Evolutionary conservation across 2,797 vertebrate genomes (phyloP).

Genomic region (Ataeniobius toweri): DNA sequence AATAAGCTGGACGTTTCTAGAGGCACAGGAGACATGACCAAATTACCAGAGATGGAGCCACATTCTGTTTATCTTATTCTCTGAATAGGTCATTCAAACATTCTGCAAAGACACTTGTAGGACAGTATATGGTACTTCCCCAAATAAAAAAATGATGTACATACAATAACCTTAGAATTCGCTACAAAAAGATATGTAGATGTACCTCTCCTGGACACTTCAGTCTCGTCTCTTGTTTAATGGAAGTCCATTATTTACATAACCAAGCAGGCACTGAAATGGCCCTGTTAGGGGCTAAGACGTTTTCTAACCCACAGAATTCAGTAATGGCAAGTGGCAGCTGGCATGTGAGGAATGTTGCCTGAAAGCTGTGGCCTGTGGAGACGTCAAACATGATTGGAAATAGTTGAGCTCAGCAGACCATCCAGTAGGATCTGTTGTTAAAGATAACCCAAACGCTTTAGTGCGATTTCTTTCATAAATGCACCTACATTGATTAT

Average conservation of each 20-base stretch:
- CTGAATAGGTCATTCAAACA: too few species aligned
- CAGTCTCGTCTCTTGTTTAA: background rate
- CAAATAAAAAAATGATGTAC: background rate
- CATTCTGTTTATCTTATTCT: too few species aligned
- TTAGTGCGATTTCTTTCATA: too few species aligned
- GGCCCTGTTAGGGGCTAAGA: background rate
- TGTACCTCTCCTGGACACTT: background rate
- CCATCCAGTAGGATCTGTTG: background rate
- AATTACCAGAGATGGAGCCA: too few species aligned
- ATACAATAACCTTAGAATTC: background rate
- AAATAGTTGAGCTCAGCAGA: constrained; percentile 2
- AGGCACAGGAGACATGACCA: too few species aligned
- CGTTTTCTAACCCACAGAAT: constrained; percentile 2
- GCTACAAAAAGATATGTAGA: background rate
- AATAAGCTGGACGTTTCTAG: too few species aligned
- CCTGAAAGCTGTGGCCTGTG: constrained; percentile 2
- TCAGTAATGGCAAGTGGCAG: constrained; percentile 13
- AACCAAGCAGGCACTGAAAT: background rate
- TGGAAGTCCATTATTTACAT: background rate
- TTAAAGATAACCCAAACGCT: background rate
- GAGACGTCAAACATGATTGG: constrained; percentile 6
- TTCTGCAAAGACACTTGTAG: too few species aligned
- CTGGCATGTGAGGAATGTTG: constrained; percentile 7
- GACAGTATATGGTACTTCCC: too few species aligned
- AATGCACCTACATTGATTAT: background rate